Evolutionary conservation across 2,797 vertebrate species (phyloP), one percentile per base, ranked within the genome.

Genomic region (Eospalax fontanierii): DNA sequence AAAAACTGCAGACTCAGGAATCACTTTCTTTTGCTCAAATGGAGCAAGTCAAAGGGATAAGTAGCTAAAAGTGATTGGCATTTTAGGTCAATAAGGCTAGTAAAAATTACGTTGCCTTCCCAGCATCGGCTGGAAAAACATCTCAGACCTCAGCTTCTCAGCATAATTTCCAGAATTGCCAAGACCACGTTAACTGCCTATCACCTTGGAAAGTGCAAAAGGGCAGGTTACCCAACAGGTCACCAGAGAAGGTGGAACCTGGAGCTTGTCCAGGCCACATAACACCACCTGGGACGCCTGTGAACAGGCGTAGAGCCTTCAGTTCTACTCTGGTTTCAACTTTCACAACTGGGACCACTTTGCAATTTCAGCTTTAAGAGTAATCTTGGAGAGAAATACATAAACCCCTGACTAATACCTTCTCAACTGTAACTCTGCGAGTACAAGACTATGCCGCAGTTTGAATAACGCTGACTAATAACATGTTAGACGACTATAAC

Each of bases 341-440:
- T 95, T 97, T 91, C 95, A 96, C 95, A 93, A 95, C 87, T 40
- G 92, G 89, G 96, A 95, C 88, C 89, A 96, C 96, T 98, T 96
- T 90, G 92, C 87, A 96, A 96, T 97, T 97, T 96, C 57, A 80
- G 94, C 70, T 96, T 93, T 93, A 87, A 92, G 71, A 92, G 95
- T 96, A 91, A 97, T 97, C 95, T 96, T 85, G 75, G 89, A 91
- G 93, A 87, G 92, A 96, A 97, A 97, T 95, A 92, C 93, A 95
- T 96, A 97, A 97, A 90, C 85, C 94, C 95, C 90, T 81, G 84
- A 81, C 96, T 94, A 96, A 97, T 92, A 66, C 95, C 87, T 88
- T 83, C 78, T 86, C 0, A 0, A 74, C 75, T 93, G 0, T 89
- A 95, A 86, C 92, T 66, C 7, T 46, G 82, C 43, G 59, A 63